phyloP scores from a whole-genome alignment of 1,140 invertebrate genomes.

The Wasmannia auropunctata region DNA sequence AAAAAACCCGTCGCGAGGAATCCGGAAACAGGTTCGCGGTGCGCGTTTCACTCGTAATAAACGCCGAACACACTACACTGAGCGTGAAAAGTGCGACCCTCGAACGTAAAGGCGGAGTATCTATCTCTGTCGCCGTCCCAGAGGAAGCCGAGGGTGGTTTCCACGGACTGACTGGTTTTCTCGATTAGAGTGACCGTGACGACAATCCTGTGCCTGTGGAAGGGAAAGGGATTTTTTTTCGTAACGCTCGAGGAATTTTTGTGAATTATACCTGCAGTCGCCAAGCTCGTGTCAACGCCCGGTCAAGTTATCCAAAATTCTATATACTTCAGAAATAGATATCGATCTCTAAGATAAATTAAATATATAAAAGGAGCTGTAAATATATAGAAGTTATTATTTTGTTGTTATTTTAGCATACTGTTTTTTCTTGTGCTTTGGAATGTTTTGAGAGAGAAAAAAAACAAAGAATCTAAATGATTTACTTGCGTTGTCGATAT shows the following conservation, averaged over 20 bases:
- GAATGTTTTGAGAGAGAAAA: too few relatives aligned
- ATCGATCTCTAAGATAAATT: too few relatives aligned
- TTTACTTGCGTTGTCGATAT: too few relatives aligned
- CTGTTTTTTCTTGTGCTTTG: too few relatives aligned
- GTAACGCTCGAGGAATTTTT: neutral
- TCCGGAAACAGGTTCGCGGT: neutral
- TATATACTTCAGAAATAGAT: too few relatives aligned
- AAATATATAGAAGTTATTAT: too few relatives aligned
- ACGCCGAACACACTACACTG: slow-evolving; percentile 78
- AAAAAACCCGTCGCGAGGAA: neutral
- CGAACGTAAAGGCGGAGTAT: slow-evolving; percentile 77
- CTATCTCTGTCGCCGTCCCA: slow-evolving; percentile 80
- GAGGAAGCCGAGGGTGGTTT: slow-evolving; percentile 76
- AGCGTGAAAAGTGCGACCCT: slow-evolving; percentile 78
- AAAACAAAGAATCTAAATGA: too few relatives aligned
- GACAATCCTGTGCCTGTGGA: slow-evolving; percentile 79
- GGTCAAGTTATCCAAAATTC: too few relatives aligned
- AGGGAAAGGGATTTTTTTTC: slow-evolving; percentile 11
- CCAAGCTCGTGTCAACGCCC: too few relatives aligned
- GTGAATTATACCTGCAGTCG: too few relatives aligned
- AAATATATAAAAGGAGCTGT: too few relatives aligned
- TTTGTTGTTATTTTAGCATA: too few relatives aligned
- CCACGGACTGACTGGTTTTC: slow-evolving; percentile 79
- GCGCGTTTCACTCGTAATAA: slow-evolving; percentile 78
- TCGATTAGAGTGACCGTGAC: slow-evolving; percentile 79